Evolutionary conservation across 2,888 invertebrate species (phyloP), one percentile per base, ranked within the genome.

Genomic region (Eupithecia abbreviata): DNA sequence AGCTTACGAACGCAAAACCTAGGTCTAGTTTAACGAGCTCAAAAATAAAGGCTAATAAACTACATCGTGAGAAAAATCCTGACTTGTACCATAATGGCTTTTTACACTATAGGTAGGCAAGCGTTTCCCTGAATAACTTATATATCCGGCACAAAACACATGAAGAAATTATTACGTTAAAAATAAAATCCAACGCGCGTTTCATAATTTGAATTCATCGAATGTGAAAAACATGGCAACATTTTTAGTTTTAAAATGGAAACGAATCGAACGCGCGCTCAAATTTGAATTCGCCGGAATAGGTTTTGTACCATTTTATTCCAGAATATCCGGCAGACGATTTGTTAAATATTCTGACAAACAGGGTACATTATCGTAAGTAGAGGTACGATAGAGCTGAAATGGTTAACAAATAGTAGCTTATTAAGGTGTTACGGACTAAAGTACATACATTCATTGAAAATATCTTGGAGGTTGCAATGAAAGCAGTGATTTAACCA

Each of bases 1-100:
- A 86, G 87, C 85, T 87, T 87, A 86, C 82, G 82, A 80, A 78
- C 74, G 72, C 74, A 85, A 85, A 85, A 83, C 82, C 80, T 85
- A 85, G 82, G 84, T 82, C 86, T 84, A 82, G 81, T 80, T 79
- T 84, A 86, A 86, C 84, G 81, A 86, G 84, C 77, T 77, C 77
- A 77, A 75, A 82, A 84, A 86, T 84, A 84, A 82, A 83, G 67
- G 76, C 72, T 80, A 80, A 77, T 79, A 74, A 81, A 68, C 74
- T 68, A 49, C 73, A 41, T 71, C 62, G 47, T 69, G 18, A 69
- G n/a, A 69, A 18, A 45, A 18, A 45, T 3, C 18, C 9, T 4
- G 13, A 42, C 66, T 62, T 62, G 18, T 62, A 62, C 18, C 18
- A 3, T 58, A 18, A 55, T 55, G 3, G 55, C 18, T 3, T 58